These are phyloP conservation scores for Ameiurus melas DNA, from an alignment of 2,113 vertebrate species.

Conservation along the genomic window DNA sequence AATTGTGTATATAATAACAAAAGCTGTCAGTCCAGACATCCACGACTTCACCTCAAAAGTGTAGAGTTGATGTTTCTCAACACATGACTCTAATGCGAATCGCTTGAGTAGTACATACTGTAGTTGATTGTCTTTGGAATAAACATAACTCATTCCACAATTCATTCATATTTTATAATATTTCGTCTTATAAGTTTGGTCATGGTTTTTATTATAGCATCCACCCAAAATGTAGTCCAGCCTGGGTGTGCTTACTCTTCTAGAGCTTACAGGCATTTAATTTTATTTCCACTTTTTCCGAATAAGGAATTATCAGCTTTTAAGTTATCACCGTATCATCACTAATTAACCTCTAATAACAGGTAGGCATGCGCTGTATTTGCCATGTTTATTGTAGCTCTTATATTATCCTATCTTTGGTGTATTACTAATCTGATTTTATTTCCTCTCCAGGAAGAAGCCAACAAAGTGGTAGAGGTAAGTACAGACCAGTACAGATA, in stretches of 20 bases:
- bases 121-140: neutral
- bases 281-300: neutral
- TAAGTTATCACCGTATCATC: neutral
- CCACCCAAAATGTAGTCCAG: neutral
- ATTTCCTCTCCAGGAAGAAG: slow-evolving; percentile 65
- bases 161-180: neutral
- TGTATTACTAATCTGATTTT: slow-evolving; percentile 21
- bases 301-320: neutral
- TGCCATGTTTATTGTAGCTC: neutral
- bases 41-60: neutral
- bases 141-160: neutral
- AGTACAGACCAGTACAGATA: slow-evolving; percentile 12
- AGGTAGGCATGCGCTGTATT: neutral
- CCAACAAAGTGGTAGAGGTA: slow-evolving; percentile 70
- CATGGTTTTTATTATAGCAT: neutral
- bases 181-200: neutral
- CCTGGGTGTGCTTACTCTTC: neutral
- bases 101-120: neutral
- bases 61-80: neutral
- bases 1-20: neutral
- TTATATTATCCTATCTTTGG: neutral
- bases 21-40: neutral
- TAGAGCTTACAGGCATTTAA: neutral
- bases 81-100: neutral
- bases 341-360: neutral